Base-by-base conservation (phyloP, 2,113 vertebrate species). In the Panthera uncia region DNA sequence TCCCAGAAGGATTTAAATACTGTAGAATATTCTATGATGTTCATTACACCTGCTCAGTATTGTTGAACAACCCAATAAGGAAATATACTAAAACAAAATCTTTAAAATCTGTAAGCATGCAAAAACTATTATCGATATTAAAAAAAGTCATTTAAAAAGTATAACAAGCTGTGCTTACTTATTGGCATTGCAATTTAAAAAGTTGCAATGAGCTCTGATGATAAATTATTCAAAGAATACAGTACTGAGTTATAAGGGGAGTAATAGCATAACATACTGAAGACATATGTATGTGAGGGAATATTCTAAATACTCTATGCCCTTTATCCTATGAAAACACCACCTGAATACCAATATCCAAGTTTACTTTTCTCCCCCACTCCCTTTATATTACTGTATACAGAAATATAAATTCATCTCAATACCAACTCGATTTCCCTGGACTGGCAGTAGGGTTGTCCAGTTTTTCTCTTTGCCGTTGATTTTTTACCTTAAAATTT, bases 71-170 rank as follows among this genome's bases (percentile, higher is more conserved):
- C 5, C 29, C n/a, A 79, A 81, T 38, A 95, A 79, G 8, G 45
- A 74, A 87, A 55, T 36, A 18, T 13, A 23, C 78, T 86, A 86
- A 95, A 71, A 81, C 15, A 91, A 91, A 96, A 85, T 63, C 74
- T 92, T 52, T 87, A 78, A 96, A 83, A 48, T 80, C 76, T 25
- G 9, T 88, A 31, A 84, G 16, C 36, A 79, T 79, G 61, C 21
- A 68, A 89, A 93, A 80, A 87, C 10, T 61, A 2, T 91, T 33
- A 79, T 6, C 83, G 15, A 79, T 79, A 41, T 45, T 66, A 2
- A 71, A 80, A 80, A 92, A 86, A 38, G 7, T 68, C 41, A 23
- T 52, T 78, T 71, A 88, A 94, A 89, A 92, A 52, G 15, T 65
- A 38, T 18, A 76, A 50, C 12, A 57, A 74, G 5, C 18, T 36